phyloP scores from a whole-genome alignment of 2,113 vertebrate species.

The Cacatua alba region DNA sequence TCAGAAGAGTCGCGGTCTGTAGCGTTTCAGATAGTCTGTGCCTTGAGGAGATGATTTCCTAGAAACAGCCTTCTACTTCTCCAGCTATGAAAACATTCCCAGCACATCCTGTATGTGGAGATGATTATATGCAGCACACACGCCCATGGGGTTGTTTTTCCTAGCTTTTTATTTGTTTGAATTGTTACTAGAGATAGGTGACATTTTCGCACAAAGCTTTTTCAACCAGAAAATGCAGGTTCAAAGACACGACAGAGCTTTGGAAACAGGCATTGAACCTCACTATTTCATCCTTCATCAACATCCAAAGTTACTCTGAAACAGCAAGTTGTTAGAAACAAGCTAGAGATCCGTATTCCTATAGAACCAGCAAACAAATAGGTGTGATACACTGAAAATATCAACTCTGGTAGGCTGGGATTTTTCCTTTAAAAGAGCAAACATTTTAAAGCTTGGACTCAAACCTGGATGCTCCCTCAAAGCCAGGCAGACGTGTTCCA shows the following conservation, averaged over 20 bases:
- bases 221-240: background rate
- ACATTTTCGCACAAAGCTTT: background rate
- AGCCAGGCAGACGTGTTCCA: background rate
- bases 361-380: background rate
- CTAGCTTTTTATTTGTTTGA: background rate
- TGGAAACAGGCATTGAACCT: background rate
- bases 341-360: background rate
- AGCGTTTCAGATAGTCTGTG: background rate
- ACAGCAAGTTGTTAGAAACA: background rate
- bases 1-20: background rate
- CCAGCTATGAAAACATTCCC: slow-evolving; percentile 60
- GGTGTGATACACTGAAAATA: background rate
- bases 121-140: background rate
- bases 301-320: background rate
- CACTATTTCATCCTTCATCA: background rate
- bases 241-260: background rate
- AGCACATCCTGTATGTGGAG: slow-evolving; percentile 25
- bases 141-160: background rate
- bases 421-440: background rate
- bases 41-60: slow-evolving; percentile 56
- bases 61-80: slow-evolving; percentile 25
- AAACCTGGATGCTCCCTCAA: background rate
- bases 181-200: background rate
- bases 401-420: background rate
- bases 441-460: background rate